phyloP scores from a whole-genome alignment of 2,797 vertebrate species.

The Gastrophryne carolinensis region DNA sequence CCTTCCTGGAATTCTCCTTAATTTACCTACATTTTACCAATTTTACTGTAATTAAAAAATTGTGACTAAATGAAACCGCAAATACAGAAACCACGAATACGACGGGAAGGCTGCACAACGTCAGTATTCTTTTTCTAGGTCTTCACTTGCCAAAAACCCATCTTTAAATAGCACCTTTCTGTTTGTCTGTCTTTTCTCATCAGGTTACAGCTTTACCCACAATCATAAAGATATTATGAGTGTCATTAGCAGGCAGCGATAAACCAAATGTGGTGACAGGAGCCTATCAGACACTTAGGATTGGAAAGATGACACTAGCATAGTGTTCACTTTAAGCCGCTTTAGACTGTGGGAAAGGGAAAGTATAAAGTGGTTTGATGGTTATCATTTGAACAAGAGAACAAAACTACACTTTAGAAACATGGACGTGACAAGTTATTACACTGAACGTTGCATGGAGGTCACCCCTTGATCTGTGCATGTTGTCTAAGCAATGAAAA shows the following conservation, averaged over 20 bases:
- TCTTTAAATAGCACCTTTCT: conserved; percentile 51
- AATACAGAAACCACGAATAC: no score
- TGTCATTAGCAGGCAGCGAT: conserved; percentile 58
- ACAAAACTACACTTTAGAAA: conserved; percentile 21
- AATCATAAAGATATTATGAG: conserved; percentile 57
- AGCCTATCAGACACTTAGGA: conserved; percentile 64
- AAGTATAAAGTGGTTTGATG: conserved; percentile 55
- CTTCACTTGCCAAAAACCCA: no score
- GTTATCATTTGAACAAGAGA: conserved; percentile 55
- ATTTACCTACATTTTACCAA: no score
- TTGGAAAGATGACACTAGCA: conserved; percentile 64
- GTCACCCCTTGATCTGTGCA: neutral
- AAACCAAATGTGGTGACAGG: conserved; percentile 59
- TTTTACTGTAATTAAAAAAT: no score
- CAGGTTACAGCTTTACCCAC: conserved; percentile 52
- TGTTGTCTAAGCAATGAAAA: conserved; percentile 9
- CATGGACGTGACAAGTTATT: conserved; percentile 32
- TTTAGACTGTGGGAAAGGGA: conserved; percentile 61
- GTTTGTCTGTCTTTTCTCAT: conserved; percentile 45
- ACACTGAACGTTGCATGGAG: conserved; percentile 14
- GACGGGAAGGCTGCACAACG: no score
- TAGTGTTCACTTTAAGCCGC: conserved; percentile 58
- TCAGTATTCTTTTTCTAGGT: no score
- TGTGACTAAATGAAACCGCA: no score
- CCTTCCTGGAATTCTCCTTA: no score